Conservation (phyloP, 2,888 invertebrate genomes). For the Anthrax anthrax region DNA sequence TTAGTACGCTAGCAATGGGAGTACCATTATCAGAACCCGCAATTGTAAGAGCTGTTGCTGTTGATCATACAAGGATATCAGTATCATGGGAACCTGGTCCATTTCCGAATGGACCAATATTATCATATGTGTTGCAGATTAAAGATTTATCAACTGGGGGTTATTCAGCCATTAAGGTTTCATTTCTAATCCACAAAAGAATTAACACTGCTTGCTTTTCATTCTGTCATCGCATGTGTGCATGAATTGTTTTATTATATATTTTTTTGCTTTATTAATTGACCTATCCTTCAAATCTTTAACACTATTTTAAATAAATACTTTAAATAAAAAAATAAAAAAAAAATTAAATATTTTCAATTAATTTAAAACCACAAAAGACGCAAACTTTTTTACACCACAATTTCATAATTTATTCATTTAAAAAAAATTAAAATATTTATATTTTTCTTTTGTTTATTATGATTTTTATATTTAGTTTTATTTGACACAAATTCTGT, state of each 20-base stretch:
- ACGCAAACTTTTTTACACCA: no score
- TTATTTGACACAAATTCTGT: neutral
- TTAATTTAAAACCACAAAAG: no score
- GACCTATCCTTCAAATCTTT: no score
- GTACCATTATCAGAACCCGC: conserved; percentile 62
- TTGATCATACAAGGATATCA: conserved; percentile 70
- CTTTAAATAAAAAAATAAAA: no score
- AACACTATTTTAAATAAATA: no score
- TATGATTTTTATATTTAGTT: neutral
- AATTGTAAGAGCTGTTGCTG: conserved; percentile 59
- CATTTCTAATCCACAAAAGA: conserved; percentile 3
- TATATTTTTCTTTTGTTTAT: no score
- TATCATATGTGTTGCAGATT: conserved; percentile 69
- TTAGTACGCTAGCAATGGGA: conserved; percentile 58
- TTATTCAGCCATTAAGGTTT: conserved; percentile 50
- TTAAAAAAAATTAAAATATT: no score
- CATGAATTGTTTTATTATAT: no score
- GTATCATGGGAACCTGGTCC: conserved; percentile 80
- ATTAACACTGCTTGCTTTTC: conserved; percentile 3
- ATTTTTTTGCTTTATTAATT: no score
- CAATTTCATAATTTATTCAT: no score
- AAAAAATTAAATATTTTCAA: no score
- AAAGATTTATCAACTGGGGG: conserved; percentile 42
- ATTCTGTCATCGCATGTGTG: neutral
- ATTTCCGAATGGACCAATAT: conserved; percentile 75